Evolutionary conservation across 2,113 vertebrate species (phyloP).

Genomic region (Pao palembangensis): DNA sequence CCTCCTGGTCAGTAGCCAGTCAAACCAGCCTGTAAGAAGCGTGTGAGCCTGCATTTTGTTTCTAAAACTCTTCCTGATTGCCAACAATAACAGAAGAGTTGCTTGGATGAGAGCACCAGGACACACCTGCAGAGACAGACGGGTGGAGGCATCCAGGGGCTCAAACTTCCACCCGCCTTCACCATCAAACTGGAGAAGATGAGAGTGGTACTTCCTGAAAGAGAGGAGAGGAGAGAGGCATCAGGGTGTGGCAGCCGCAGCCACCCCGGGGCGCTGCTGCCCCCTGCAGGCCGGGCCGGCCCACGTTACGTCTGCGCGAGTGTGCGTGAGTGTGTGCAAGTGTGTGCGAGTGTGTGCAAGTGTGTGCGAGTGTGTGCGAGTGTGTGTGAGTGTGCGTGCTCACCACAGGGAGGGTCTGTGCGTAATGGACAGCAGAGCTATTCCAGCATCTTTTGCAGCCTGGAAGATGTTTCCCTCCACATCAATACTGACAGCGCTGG

Average conservation of each 20-base stretch:
- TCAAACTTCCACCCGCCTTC: conserved; percentile 97
- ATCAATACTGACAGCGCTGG: conserved; percentile 95
- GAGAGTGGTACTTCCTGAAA: conserved; percentile 95
- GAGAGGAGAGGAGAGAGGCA: background rate
- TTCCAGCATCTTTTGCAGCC: conserved; percentile 91
- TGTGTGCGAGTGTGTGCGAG: conserved; percentile 6
- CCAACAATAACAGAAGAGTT: no score
- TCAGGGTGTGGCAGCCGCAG: conserved; percentile 13
- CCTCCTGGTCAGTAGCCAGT: no score
- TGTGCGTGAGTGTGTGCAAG: no score
- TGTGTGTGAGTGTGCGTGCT: conserved; percentile 50
- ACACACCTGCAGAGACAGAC: conserved; percentile 73
- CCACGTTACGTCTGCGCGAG: background rate
- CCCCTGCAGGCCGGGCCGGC: conserved; percentile 30
- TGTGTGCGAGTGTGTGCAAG: no score
- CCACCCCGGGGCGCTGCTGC: conserved; percentile 18
- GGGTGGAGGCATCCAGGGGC: conserved; percentile 88
- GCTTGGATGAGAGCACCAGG: no score
- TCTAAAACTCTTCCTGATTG: no score
- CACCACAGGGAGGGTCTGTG: conserved; percentile 96
- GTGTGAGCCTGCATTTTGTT: no score
- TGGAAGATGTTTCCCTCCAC: conserved; percentile 98
- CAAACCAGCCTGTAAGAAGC: no score
- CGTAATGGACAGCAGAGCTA: conserved; percentile 94
- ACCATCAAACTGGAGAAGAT: conserved; percentile 95